These are phyloP conservation scores for Megalopta genalis DNA, from an alignment of 1,140 invertebrate genomes.

Conservation along the genomic window DNA sequence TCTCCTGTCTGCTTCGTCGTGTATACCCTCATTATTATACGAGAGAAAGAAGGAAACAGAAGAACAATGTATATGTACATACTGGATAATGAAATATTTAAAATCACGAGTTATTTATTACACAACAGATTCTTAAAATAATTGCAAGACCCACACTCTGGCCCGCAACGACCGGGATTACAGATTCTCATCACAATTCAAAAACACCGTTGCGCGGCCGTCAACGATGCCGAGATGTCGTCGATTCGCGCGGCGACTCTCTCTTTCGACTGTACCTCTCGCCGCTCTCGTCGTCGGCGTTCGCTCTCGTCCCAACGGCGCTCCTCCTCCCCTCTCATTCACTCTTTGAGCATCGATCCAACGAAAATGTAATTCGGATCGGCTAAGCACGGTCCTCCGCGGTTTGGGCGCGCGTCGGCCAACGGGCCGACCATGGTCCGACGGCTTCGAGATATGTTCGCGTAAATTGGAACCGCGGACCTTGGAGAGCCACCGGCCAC, in stretches of 20 bases:
- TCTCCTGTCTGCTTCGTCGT: slow-evolving; percentile 10
- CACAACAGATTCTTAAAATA: slow-evolving; percentile 44
- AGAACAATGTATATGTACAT: background rate
- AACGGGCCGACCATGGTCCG: background rate
- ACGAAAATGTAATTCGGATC: background rate
- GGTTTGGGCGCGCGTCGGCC: background rate
- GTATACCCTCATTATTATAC: background rate
- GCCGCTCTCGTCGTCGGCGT: background rate
- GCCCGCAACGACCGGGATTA: slow-evolving; percentile 23
- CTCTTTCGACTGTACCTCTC: no score
- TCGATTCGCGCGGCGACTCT: no score
- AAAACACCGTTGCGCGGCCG: slow-evolving; percentile 19
- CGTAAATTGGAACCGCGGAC: background rate
- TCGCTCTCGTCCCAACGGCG: background rate
- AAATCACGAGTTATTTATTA: slow-evolving; percentile 51
- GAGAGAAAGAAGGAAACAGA: background rate
- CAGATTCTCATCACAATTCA: slow-evolving; percentile 29
- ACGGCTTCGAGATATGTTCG: slow-evolving; percentile 1
- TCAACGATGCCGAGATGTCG: no score
- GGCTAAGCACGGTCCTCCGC: background rate
- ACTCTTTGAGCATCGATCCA: slow-evolving; percentile 1
- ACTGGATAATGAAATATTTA: slow-evolving; percentile 28
- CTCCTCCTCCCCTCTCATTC: background rate
- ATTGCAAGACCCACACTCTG: slow-evolving; percentile 22
- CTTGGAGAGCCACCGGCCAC: background rate